A percentile compares a stretch with the other conserved stretches of the same genome.
Evolutionary conservation across 2,113 vertebrate species (phyloP).

Genomic region (Leptosomus discolor): DNA sequence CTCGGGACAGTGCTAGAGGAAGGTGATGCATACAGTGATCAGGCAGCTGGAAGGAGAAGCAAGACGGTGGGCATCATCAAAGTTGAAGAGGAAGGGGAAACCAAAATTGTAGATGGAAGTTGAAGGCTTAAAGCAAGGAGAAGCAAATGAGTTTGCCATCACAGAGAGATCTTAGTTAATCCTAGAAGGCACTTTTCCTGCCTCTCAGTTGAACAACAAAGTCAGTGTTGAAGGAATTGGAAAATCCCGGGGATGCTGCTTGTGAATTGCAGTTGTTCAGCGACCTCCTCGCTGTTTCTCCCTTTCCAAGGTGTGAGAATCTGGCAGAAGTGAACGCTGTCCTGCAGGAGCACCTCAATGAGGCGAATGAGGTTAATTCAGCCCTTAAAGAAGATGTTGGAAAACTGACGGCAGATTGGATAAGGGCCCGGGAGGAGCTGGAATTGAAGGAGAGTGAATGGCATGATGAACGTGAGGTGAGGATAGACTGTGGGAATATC

Average conservation of each 20-base stretch:
- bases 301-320: slow-evolving; percentile 73
- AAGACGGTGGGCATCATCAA: fast-evolving
- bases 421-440: slow-evolving; percentile 79
- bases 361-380: slow-evolving; percentile 79
- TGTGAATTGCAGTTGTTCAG: neutral
- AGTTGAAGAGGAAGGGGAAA: neutral
- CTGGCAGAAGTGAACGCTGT: slow-evolving; percentile 80
- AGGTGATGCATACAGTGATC: neutral
- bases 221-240: neutral
- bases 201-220: neutral
- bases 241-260: neutral
- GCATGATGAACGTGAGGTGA: slow-evolving; percentile 78
- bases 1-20: neutral
- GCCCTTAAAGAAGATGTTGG: slow-evolving; percentile 79
- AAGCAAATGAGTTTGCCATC: neutral
- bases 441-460: slow-evolving; percentile 79
- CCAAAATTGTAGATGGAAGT: neutral
- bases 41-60: neutral
- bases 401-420: slow-evolving; percentile 87
- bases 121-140: neutral
- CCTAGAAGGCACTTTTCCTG: neutral
- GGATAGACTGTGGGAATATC: fast-evolving
- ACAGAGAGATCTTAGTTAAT: neutral
- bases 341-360: slow-evolving; percentile 78
- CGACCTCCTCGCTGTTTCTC: neutral